Conservation (phyloP, 2,113 vertebrate species). For the Dicentrarchus labrax region DNA sequence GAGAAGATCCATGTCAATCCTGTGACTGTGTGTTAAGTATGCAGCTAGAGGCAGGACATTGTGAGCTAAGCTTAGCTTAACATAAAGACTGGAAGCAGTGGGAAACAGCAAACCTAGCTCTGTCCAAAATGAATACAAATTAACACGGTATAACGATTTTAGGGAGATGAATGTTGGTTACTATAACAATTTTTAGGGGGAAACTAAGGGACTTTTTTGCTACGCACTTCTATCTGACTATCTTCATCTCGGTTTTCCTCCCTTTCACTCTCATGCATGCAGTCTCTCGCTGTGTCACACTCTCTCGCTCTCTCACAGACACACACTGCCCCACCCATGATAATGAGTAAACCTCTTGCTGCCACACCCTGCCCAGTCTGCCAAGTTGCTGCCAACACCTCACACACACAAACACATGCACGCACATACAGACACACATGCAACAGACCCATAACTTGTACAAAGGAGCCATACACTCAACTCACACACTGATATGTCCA, state of each 20-base stretch:
- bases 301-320: constrained; percentile 42
- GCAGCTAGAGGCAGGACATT: not conserved
- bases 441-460: constrained; percentile 38
- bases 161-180: not conserved
- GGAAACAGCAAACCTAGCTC: not conserved
- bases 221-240: constrained; percentile 17
- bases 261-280: constrained; percentile 42
- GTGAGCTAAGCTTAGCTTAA: not conserved
- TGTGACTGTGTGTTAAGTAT: too few relatives aligned
- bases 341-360: constrained; percentile 80
- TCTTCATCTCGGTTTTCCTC: constrained; percentile 34
- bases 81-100: not conserved
- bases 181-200: not conserved
- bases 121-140: not conserved
- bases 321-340: constrained; percentile 72
- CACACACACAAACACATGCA: constrained; percentile 44
- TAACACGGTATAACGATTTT: not conserved
- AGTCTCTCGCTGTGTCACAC: constrained; percentile 22
- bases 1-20: not conserved
- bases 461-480: constrained; percentile 58
- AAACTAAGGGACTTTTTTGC: constrained; percentile 11
- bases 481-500: constrained; percentile 27
- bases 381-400: constrained; percentile 81
- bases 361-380: constrained; percentile 77
- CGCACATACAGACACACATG: constrained; percentile 10